Conservation (phyloP, 1,140 invertebrate genomes). For the Marisa cornuarietis region DNA sequence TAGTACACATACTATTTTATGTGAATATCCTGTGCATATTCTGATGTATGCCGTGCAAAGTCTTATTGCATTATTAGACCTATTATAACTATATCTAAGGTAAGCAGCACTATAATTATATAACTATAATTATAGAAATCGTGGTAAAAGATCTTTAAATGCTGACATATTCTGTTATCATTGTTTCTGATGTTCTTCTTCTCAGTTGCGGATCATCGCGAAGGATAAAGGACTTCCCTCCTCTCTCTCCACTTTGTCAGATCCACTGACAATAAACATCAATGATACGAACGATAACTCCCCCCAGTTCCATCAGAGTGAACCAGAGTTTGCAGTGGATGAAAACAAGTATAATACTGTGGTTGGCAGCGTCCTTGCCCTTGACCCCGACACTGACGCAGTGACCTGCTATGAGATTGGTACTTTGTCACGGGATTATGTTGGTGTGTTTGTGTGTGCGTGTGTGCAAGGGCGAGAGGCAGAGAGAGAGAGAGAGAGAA, state of each 20-base stretch:
- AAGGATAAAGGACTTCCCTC: slow-evolving; percentile 26
- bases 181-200: neutral
- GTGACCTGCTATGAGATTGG: slow-evolving; percentile 8
- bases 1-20: neutral
- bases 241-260: neutral
- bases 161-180: neutral
- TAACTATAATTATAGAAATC: neutral
- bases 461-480: neutral
- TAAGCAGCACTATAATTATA: no score
- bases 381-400: slow-evolving; percentile 25
- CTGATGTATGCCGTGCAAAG: no score
- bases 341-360: slow-evolving; percentile 2
- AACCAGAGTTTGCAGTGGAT: slow-evolving; percentile 3
- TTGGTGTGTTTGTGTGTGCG: slow-evolving; percentile 2
- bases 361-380: slow-evolving; percentile 24
- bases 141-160: neutral
- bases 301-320: slow-evolving; percentile 21
- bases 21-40: no score
- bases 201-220: slow-evolving; percentile 24
- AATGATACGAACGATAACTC: slow-evolving; percentile 31
- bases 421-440: neutral
- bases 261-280: slow-evolving; percentile 10
- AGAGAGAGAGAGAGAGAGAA: no score
- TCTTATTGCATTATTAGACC: no score
- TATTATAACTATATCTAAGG: no score